Evolutionary conservation across 2,797 vertebrate genomes (phyloP).

Genomic region (Tadarida brasiliensis): DNA sequence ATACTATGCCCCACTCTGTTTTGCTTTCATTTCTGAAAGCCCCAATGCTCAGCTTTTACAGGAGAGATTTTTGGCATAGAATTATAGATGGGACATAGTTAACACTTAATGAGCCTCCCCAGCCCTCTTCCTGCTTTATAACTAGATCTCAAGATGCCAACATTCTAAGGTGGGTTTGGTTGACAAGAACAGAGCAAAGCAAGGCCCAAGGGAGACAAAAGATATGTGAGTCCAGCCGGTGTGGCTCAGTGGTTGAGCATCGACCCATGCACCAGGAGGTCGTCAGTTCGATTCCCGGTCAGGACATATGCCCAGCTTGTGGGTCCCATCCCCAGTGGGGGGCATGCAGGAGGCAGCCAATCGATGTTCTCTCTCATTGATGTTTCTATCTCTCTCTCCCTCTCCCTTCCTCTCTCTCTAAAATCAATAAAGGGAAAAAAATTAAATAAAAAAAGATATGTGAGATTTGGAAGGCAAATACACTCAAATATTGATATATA

Average conservation of each 20-base stretch:
- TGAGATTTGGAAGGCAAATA: not conserved
- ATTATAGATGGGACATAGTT: not conserved
- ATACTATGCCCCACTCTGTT: not conserved
- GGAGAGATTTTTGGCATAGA: not conserved
- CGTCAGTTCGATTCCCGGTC: too few relatives aligned
- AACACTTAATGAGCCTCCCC: not conserved
- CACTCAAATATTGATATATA: not conserved
- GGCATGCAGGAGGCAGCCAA: too few relatives aligned
- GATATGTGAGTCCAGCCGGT: too few relatives aligned
- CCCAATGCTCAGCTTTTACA: not conserved
- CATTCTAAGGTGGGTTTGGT: not conserved
- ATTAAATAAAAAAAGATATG: not conserved
- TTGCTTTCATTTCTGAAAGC: conserved; percentile 11
- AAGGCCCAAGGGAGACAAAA: not conserved
- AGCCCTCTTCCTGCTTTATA: not conserved
- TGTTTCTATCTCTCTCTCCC: too few relatives aligned
- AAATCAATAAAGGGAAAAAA: too few relatives aligned
- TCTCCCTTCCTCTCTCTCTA: too few relatives aligned
- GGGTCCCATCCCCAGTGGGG: too few relatives aligned
- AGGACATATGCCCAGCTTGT: too few relatives aligned
- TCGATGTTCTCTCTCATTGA: too few relatives aligned
- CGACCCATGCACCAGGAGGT: too few relatives aligned
- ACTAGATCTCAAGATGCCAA: not conserved
- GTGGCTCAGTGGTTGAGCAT: too few relatives aligned
- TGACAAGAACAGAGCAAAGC: not conserved